These are phyloP conservation scores for Phocoena phocoena DNA, from an alignment of 2,113 vertebrate genomes.

Conservation along the genomic window DNA sequence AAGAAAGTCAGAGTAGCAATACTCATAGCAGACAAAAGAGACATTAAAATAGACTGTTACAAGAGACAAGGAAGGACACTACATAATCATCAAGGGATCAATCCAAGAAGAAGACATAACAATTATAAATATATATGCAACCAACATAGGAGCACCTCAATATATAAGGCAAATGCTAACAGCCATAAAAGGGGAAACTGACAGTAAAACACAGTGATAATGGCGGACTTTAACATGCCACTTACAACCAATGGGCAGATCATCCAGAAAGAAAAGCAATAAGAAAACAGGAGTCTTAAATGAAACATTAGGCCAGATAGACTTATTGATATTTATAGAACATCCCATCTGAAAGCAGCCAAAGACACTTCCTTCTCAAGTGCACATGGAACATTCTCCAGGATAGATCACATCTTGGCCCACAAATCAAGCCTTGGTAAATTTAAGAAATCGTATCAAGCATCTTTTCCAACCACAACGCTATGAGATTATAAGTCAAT, in stretches of 20 bases:
- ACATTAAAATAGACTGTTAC: background rate
- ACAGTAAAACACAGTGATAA: background rate
- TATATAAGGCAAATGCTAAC: background rate
- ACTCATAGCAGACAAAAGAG: background rate
- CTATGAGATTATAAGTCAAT: too few relatives aligned
- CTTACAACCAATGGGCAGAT: background rate
- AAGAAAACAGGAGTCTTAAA: background rate
- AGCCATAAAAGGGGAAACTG: background rate
- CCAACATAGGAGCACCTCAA: too few relatives aligned
- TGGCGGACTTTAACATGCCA: background rate
- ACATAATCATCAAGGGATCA: background rate
- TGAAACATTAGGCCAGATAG: background rate
- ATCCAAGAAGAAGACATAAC: too few relatives aligned
- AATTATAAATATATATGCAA: too few relatives aligned
- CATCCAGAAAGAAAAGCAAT: background rate
- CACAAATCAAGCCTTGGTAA: too few relatives aligned
- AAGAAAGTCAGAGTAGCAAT: background rate
- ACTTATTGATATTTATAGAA: background rate
- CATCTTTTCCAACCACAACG: too few relatives aligned
- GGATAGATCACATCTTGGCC: background rate
- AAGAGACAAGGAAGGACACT: background rate
- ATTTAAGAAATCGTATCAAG: too few relatives aligned
- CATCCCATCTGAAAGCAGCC: background rate
- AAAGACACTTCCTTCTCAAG: background rate
- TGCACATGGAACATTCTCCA: background rate